phyloP scores from a whole-genome alignment of 2,113 vertebrate species.

The Chlorodrepanis virens region DNA sequence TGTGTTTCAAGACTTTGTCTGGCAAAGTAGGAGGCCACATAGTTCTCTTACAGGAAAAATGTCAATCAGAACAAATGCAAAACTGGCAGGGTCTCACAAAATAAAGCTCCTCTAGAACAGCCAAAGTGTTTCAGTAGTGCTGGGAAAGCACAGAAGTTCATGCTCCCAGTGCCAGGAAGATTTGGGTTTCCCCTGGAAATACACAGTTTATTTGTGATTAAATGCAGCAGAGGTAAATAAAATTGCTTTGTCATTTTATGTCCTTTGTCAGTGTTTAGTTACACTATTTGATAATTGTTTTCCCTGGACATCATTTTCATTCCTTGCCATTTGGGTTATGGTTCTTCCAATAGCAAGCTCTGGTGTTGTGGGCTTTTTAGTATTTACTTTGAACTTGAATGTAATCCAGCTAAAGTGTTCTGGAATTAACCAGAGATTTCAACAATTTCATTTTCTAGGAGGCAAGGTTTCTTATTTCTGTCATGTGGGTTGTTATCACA shows the following conservation, averaged over 20 bases:
- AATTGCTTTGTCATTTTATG: not conserved
- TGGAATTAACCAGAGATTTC: not conserved
- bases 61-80: not conserved
- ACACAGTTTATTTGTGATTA: not conserved
- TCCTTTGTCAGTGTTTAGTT: not conserved
- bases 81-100: not conserved
- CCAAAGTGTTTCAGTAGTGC: not conserved
- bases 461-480: not conserved
- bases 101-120: not conserved
- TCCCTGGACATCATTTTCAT: not conserved
- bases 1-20: not conserved
- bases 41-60: not conserved
- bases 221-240: not conserved
- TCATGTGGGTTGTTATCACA: not conserved
- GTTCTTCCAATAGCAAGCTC: not conserved
- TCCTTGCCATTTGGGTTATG: not conserved
- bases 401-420: not conserved
- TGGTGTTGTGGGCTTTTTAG: not conserved
- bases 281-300: not conserved
- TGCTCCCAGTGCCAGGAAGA: not conserved
- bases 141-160: not conserved
- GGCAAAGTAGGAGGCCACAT: not conserved
- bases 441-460: not conserved
- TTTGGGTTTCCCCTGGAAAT: not conserved
- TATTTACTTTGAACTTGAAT: not conserved